These are phyloP conservation scores for Prionailurus viverrinus DNA, from an alignment of 2,113 vertebrate genomes.

Conservation along the genomic window DNA sequence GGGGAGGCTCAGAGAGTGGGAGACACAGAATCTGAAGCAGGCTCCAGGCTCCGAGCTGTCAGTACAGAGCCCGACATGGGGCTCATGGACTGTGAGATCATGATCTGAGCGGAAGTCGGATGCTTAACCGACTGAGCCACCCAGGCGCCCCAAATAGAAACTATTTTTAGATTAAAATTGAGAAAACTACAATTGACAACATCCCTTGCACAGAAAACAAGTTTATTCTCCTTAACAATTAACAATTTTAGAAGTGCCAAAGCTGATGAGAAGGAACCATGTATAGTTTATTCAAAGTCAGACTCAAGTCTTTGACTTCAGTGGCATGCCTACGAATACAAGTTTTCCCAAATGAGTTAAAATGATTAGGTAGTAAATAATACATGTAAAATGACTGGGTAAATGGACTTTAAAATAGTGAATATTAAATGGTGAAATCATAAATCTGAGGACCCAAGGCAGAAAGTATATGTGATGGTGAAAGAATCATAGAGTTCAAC, in stretches of 20 bases:
- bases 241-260: neutral
- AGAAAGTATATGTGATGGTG: neutral
- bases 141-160: too few relatives aligned
- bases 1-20: too few relatives aligned
- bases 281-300: neutral
- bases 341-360: neutral
- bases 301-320: neutral
- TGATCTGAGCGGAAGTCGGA: too few relatives aligned
- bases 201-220: neutral
- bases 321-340: neutral
- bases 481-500: constrained; percentile 20
- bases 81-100: too few relatives aligned
- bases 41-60: too few relatives aligned
- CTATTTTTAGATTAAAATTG: neutral
- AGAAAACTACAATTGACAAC: neutral
- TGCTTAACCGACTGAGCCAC: too few relatives aligned
- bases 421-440: neutral
- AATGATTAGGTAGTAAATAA: neutral
- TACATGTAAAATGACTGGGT: neutral
- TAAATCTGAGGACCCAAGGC: neutral
- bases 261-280: neutral
- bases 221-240: neutral
- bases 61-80: too few relatives aligned
- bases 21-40: too few relatives aligned
- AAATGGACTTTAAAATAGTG: neutral